phyloP scores from a whole-genome alignment of 2,113 vertebrate species.

The Hystrix brachyura region DNA sequence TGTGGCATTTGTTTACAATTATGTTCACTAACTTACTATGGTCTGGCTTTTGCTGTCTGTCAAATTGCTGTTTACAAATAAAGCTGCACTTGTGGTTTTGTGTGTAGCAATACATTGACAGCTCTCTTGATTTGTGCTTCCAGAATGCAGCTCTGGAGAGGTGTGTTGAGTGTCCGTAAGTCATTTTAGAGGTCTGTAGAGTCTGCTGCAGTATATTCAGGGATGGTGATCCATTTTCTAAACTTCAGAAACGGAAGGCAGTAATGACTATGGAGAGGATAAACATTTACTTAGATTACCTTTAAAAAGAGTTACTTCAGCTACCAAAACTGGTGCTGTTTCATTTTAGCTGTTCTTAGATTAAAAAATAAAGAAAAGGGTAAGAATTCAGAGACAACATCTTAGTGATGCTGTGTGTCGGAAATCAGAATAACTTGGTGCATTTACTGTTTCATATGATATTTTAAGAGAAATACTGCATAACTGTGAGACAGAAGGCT shows the following conservation, averaged over 20 bases:
- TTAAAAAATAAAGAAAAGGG: slow-evolving; percentile 31
- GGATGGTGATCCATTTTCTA: background rate
- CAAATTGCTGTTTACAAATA: slow-evolving; percentile 63
- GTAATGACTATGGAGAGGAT: background rate
- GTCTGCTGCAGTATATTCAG: background rate
- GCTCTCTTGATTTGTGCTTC: slow-evolving; percentile 43
- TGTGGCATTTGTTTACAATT: background rate
- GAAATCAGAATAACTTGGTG: slow-evolving; percentile 36
- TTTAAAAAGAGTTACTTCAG: background rate
- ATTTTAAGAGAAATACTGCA: background rate
- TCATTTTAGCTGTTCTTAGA: background rate
- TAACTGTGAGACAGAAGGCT: background rate
- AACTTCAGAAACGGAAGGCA: background rate
- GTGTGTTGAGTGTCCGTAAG: slow-evolving; percentile 46
- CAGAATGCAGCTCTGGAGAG: slow-evolving; percentile 48
- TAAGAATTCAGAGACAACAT: slow-evolving; percentile 33
- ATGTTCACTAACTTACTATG: slow-evolving; percentile 1
- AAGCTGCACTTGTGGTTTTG: slow-evolving; percentile 58
- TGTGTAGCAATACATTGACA: slow-evolving; percentile 8
- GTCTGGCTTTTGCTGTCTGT: slow-evolving; percentile 61
- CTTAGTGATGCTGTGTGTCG: slow-evolving; percentile 20
- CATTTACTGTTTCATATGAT: background rate
- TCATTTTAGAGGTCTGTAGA: background rate
- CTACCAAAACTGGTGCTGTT: background rate
- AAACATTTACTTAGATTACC: slow-evolving; percentile 5